phyloP scores from a whole-genome alignment of 2,113 vertebrate species.

The Anguilla japonica region DNA sequence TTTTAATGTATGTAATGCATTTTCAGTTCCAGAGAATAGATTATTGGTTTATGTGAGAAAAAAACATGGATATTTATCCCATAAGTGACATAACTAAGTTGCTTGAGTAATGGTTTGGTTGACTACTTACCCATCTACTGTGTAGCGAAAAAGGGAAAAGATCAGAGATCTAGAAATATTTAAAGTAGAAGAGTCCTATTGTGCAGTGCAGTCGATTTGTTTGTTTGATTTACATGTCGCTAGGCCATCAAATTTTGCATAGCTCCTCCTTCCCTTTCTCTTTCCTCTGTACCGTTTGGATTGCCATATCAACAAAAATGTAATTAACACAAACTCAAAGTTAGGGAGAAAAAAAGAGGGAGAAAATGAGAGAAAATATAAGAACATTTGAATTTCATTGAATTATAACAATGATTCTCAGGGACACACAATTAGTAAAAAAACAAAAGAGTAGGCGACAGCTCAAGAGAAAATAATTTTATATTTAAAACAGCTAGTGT shows the following conservation, averaged over 20 bases:
- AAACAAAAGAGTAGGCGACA: background rate
- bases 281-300: slow-evolving; percentile 52
- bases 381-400: background rate
- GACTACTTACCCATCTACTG: background rate
- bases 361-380: background rate
- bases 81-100: background rate
- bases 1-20: background rate
- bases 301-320: slow-evolving; percentile 53
- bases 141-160: background rate
- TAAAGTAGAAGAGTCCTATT: background rate
- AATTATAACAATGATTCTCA: background rate
- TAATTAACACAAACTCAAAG: slow-evolving; percentile 52
- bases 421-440: background rate
- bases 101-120: background rate
- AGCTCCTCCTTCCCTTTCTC: slow-evolving; percentile 52
- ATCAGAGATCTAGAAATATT: background rate
- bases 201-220: slow-evolving; percentile 48
- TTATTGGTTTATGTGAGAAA: background rate
- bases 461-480: no score
- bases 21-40: background rate
- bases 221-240: slow-evolving; percentile 50
- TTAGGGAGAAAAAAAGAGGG: slow-evolving; percentile 37
- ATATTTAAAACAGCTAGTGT: no score
- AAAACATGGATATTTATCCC: background rate
- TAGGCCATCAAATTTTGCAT: slow-evolving; percentile 62